Conservation (phyloP, 2,797 vertebrate species). For the Chiloscyllium punctatum region DNA sequence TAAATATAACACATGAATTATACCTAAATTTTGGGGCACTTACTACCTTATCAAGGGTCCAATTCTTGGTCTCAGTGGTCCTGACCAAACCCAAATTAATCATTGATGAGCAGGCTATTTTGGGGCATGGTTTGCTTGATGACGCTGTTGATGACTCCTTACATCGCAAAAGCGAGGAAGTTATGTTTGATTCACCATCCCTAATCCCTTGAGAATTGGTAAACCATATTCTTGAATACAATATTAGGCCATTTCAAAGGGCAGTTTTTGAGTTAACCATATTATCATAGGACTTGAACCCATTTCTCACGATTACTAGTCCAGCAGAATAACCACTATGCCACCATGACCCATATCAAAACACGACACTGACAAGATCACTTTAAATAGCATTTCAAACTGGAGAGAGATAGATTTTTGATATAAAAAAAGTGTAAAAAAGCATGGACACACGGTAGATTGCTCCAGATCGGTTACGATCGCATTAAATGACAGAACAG, state of each 20-base stretch:
- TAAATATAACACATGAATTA: background rate
- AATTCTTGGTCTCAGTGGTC: background rate
- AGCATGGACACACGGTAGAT: background rate
- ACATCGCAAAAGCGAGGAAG: background rate
- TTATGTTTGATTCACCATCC: background rate
- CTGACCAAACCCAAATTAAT: background rate
- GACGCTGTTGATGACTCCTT: background rate
- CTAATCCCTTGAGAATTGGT: background rate
- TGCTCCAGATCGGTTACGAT: background rate
- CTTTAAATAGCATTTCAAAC: background rate
- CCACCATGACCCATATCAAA: background rate
- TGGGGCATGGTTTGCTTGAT: background rate
- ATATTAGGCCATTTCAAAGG: background rate
- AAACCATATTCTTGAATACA: background rate
- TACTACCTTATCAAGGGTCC: background rate
- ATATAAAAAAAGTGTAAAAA: background rate
- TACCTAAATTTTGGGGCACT: background rate
- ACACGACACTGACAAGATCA: background rate
- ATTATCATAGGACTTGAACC: background rate
- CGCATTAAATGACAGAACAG: background rate
- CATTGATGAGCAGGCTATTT: background rate
- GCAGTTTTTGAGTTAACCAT: too few species aligned
- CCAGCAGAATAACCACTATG: background rate
- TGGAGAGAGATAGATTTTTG: background rate
- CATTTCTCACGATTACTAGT: background rate